Base-by-base conservation (phyloP, 2,113 vertebrate species). In the Hemichromis elongatus region DNA sequence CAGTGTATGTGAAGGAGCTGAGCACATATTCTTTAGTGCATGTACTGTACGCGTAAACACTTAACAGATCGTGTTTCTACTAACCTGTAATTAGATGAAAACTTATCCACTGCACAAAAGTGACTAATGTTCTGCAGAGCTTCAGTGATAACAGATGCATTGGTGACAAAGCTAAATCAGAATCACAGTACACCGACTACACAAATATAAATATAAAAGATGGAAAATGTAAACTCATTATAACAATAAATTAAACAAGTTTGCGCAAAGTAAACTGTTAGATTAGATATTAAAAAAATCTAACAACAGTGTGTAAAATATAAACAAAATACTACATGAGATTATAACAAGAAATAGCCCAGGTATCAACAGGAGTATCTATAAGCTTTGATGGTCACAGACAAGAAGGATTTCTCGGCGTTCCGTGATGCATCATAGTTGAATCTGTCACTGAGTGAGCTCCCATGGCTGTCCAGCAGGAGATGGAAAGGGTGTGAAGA, bases 41-140 rank as follows among this genome's bases (percentile, higher is more conserved):
- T 81, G 83, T 81, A 61, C 50, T 59, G 70, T 75, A 57, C n/a
- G 79, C 80, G 86, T 75, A 45, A 88, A 85, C 79, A 84, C 75
- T 81, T 33, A 37, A 52, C 73, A 79, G 88, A 93, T 93, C 81
- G 30, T 14, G 83, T 93, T 93, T 86, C 90, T 42, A 16, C 37
- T 28, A 54, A 83, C 28, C 61, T 88, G 83, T 89, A 90, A 92
- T 89, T 88, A 87, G 86, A 82, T 61, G 80, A 89, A 57, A 61
- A 86, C 16, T 80, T 79, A 85, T 52, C 81, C 52, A 16, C 16
- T 2, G 24, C n/a, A 24, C 77, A 85, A 45, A 54, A 68, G 83
- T 82, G 81, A 89, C 80, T 85, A 83, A 92, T 85, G 68, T 59
- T 88, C 77, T 88, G 61, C 73, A 35, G 73, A 79, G 57, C 80